Base-by-base conservation (phyloP, 2,113 vertebrate genomes). In the Madoqua kirkii region DNA sequence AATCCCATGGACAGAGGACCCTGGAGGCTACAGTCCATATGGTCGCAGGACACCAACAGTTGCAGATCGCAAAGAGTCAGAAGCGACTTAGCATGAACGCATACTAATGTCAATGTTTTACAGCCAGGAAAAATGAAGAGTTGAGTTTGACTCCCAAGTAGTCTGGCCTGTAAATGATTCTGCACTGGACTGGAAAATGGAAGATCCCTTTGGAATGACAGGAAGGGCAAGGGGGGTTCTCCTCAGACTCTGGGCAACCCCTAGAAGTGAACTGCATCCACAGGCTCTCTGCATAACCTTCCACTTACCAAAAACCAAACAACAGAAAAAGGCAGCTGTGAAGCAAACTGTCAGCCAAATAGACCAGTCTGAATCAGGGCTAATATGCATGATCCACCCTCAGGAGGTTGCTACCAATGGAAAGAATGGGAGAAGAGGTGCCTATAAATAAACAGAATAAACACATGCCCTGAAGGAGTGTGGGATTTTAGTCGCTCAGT, bases 131-230 rank as follows among this genome's bases (percentile, higher is more conserved):
- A 79, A 82, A 83, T 57, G 86, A n/a, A 79, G 14, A 92, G 36
- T 6, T 19, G n/a, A 15, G 29, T 21, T 36, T 64, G 36, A 60
- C 40, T 74, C 48, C 10, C n/a, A 45, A 62, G n/a, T 19, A 33
- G 62, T 21, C 52, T n/a, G 59, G 31, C 33, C 23, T 86, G 9
- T 48, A 33, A 36, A n/a, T 23, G 67, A 19, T 40, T 45, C 50
- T 36, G 3, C 3, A 5, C 45, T 57, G 6, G 6, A n/a, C 4
- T 45, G 0, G 4, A 91, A 85, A 40, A 67, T 10, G 2, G 16
- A 79, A 43, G 19, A 8, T 59, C 23, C 33, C 7, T 81, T 59
- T 83, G 83, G 8, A 50, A 16, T 0, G 33, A 21, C 52, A 79
- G 86, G 29, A 52, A 25, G 52, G 16, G 29, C 29, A 36, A 27